phyloP scores from a whole-genome alignment of 2,888 invertebrate species.

The Lasioglossum lativentre region DNA sequence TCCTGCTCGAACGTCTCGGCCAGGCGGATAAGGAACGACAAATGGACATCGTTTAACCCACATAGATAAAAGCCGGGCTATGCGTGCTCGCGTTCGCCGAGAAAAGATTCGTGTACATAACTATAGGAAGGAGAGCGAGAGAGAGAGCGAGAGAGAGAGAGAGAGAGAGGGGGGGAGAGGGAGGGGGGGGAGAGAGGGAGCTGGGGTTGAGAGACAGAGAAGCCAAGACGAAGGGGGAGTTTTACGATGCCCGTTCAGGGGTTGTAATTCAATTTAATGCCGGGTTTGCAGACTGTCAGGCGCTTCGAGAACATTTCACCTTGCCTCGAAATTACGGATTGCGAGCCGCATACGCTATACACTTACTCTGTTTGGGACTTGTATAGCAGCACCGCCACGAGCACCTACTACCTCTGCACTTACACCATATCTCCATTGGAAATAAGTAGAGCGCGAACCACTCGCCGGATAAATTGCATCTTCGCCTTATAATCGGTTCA shows the following conservation, averaged over 20 bases:
- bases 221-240: slow-evolving; percentile 37
- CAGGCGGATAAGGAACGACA: slow-evolving; percentile 30
- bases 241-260: slow-evolving; percentile 64
- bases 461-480: background rate
- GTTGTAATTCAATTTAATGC: slow-evolving; percentile 73
- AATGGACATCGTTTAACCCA: slow-evolving; percentile 54
- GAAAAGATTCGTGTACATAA: slow-evolving; percentile 60
- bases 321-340: slow-evolving; percentile 50
- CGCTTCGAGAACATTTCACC: slow-evolving; percentile 47
- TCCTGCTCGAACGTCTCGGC: slow-evolving; percentile 31
- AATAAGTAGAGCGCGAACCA: slow-evolving; percentile 4
- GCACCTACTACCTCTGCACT: background rate
- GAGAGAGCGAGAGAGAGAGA: background rate
- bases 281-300: slow-evolving; percentile 50
- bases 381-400: background rate
- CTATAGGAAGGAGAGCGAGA: background rate
- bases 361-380: background rate
- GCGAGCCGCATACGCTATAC: slow-evolving; percentile 13
- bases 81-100: slow-evolving; percentile 34
- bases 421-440: slow-evolving; percentile 2
- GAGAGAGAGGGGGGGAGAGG: background rate
- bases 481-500: background rate
- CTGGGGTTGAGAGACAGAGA: background rate
- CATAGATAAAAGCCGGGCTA: slow-evolving; percentile 23
- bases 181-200: background rate